Evolutionary conservation across 37 sponge, comb jelly and placozoan genomes (phyloP).

Genomic region (Oopsacas minuta): DNA sequence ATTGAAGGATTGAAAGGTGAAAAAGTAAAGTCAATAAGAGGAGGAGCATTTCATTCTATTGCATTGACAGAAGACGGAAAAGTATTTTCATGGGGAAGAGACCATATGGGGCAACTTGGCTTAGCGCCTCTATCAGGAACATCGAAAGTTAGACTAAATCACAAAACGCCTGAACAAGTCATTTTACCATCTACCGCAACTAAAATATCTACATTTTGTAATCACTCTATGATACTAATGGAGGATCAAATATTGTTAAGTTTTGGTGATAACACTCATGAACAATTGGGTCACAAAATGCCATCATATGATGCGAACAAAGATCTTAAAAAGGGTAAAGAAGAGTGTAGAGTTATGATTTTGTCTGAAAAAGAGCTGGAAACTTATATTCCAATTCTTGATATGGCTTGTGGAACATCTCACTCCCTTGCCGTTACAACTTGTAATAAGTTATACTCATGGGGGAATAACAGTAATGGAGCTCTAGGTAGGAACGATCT

Average conservation of each 20-base stretch:
- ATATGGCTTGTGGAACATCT: slow-evolving; percentile 42
- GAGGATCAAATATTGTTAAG: slow-evolving; percentile 27
- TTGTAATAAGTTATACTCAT: slow-evolving; percentile 28
- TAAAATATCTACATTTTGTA: slow-evolving; percentile 26
- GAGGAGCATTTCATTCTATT: slow-evolving; percentile 49
- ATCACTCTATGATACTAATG: slow-evolving; percentile 38
- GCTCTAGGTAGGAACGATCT: slow-evolving; percentile 27
- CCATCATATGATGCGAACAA: not conserved
- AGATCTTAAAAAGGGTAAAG: not conserved
- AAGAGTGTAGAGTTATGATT: not conserved
- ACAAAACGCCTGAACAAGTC: slow-evolving; percentile 28
- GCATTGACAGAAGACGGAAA: slow-evolving; percentile 35
- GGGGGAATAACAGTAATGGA: slow-evolving; percentile 36
- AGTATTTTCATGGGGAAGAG: slow-evolving; percentile 59
- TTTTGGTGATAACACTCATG: slow-evolving; percentile 44
- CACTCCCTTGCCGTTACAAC: slow-evolving; percentile 35
- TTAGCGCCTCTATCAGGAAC: not conserved
- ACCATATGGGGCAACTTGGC: slow-evolving; percentile 58
- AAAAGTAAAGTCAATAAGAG: slow-evolving; percentile 22
- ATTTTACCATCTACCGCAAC: not conserved
- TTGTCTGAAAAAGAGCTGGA: not conserved
- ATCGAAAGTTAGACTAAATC: slow-evolving; percentile 26
- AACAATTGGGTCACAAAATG: slow-evolving; percentile 42
- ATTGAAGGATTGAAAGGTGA: slow-evolving; percentile 29
- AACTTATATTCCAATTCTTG: not conserved